Conservation (phyloP, 2,113 vertebrate genomes). For the Chitala chitala region DNA sequence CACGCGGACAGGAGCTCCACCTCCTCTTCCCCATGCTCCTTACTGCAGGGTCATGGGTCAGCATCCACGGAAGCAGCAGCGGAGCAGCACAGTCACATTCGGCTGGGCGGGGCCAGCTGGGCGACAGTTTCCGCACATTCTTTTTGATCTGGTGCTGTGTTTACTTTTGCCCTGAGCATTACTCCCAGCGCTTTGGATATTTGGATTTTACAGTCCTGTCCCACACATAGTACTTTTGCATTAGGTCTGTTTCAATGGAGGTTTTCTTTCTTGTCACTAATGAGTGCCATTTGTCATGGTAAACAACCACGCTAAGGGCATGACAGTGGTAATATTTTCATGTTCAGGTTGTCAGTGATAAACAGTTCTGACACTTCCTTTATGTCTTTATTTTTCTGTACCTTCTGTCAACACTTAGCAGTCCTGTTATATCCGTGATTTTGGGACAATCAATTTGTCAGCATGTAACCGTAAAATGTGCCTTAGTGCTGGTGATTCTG, state of each 20-base stretch:
- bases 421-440: neutral
- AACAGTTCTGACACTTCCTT: neutral
- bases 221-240: neutral
- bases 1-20: constrained; percentile 61
- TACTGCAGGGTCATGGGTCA: constrained; percentile 57
- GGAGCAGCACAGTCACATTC: constrained; percentile 58
- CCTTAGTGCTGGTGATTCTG: constrained; percentile 11
- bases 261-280: neutral
- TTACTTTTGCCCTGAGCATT: neutral
- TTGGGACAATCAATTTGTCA: constrained; percentile 4
- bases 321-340: neutral
- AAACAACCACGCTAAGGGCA: neutral
- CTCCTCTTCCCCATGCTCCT: constrained; percentile 54
- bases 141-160: constrained; percentile 58
- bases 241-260: neutral
- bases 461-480: constrained; percentile 19
- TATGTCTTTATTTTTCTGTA: neutral
- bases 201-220: neutral
- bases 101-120: constrained; percentile 68
- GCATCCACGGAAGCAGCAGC: constrained; percentile 61
- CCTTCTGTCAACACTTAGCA: neutral
- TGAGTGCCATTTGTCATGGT: neutral
- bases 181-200: neutral
- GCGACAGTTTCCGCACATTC: constrained; percentile 67
- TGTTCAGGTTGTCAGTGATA: neutral